Percentiles rank a stretch among this genome's conserved stretches.
Conservation (phyloP, 1,140 invertebrate genomes). For the Acromyrmex heyeri region DNA sequence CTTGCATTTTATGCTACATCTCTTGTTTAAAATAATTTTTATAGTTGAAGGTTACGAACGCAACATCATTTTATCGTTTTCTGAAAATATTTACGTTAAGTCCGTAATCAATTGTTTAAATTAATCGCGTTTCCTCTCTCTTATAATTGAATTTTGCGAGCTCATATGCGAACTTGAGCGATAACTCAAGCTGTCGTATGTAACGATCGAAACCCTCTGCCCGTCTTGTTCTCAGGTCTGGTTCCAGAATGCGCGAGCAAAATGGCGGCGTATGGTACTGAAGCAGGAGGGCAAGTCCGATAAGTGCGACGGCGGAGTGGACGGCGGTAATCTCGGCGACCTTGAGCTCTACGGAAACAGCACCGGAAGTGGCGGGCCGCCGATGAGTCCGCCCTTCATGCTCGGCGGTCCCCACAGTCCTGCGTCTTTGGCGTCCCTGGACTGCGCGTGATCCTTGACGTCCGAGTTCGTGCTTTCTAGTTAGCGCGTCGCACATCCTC, state of each 20-base stretch:
- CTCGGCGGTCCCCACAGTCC: conserved; percentile 85
- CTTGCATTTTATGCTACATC: too few species aligned
- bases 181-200: background rate
- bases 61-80: too few species aligned
- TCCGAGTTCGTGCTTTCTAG: conserved; percentile 19
- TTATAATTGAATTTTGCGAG: background rate
- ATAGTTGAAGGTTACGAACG: too few species aligned
- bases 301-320: conserved; percentile 88
- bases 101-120: too few species aligned
- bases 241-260: conserved; percentile 99
- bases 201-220: conserved; percentile 1
- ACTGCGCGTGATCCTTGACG: conserved; percentile 84
- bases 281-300: conserved; percentile 93
- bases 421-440: conserved; percentile 84
- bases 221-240: conserved; percentile 92
- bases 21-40: too few species aligned
- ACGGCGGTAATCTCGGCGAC: conserved; percentile 83
- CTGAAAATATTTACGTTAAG: too few species aligned
- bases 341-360: conserved; percentile 83
- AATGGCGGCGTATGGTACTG: conserved; percentile 97
- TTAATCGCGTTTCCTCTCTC: too few species aligned
- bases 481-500: background rate
- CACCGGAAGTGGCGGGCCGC: conserved; percentile 77
- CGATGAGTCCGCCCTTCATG: conserved; percentile 85
- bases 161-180: background rate